Conservation (phyloP, 2,797 vertebrate species). For the Tapirus indicus region DNA sequence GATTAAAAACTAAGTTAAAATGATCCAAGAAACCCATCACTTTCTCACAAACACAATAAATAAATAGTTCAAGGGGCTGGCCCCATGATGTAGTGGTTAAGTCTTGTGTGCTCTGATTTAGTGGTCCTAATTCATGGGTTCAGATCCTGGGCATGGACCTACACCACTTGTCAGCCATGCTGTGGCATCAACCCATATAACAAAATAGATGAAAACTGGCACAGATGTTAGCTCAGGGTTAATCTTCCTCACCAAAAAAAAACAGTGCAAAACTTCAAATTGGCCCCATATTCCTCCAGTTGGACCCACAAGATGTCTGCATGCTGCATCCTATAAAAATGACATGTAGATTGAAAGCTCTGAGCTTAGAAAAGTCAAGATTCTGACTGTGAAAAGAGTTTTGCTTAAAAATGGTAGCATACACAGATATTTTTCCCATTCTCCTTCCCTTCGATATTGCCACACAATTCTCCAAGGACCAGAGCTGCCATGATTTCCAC, state of each 20-base stretch:
- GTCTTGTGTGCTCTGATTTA: too few species aligned
- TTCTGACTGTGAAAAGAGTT: conserved; percentile 47
- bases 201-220: too few species aligned
- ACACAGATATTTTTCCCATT: neutral
- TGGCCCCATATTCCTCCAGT: neutral
- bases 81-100: too few species aligned
- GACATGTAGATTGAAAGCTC: neutral
- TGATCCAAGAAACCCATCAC: neutral
- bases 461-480: neutral
- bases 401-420: conserved; percentile 55
- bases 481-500: neutral
- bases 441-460: neutral
- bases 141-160: too few species aligned
- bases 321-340: neutral
- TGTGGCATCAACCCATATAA: too few species aligned
- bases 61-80: neutral
- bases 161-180: too few species aligned
- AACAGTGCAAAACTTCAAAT: neutral
- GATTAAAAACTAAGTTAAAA: neutral
- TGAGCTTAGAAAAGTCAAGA: conserved; percentile 56
- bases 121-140: too few species aligned
- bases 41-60: conserved; percentile 10
- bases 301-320: neutral
- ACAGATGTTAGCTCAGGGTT: too few species aligned
- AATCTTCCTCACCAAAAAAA: too few species aligned